A percentile compares a stretch with the other conserved stretches of the same genome.
These are phyloP conservation scores for Gymnodraco acuticeps DNA, from an alignment of 2,797 vertebrate species.

Conservation along the genomic window DNA sequence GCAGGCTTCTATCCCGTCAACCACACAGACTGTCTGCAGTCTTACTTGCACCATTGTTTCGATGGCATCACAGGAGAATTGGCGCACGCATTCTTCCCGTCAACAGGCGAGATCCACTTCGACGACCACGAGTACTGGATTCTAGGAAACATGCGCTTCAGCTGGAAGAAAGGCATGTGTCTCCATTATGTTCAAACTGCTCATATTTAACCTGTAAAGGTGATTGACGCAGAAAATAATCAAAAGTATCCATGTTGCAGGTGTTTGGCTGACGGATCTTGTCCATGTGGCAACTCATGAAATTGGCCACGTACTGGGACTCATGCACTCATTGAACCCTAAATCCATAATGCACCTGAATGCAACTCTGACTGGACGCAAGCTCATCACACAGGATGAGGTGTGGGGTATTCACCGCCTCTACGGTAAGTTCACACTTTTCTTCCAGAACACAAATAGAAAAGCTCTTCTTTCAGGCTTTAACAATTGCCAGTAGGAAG, in stretches of 20 bases:
- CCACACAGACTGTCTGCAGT: conserved; percentile 95
- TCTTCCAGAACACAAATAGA: background rate
- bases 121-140: conserved; percentile 98
- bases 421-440: conserved; percentile 85
- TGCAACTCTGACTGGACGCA: conserved; percentile 93
- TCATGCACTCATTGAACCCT: conserved; percentile 95
- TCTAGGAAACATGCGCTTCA: conserved; percentile 95
- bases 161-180: conserved; percentile 94
- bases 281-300: conserved; percentile 97
- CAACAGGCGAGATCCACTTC: conserved; percentile 96
- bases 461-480: background rate
- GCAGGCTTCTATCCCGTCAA: conserved; percentile 96
- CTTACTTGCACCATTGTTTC: conserved; percentile 95
- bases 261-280: conserved; percentile 96
- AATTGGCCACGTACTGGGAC: conserved; percentile 94
- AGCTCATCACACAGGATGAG: conserved; percentile 94
- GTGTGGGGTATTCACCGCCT: conserved; percentile 96
- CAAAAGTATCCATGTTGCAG: conserved; percentile 76
- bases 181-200: conserved; percentile 24
- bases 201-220: background rate
- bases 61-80: conserved; percentile 96
- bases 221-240: conserved; percentile 40
- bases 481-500: background rate
- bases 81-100: conserved; percentile 96
- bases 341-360: conserved; percentile 97